These are phyloP conservation scores for Eupsilia transversa DNA, from an alignment of 2,888 invertebrate species.

Conservation along the genomic window DNA sequence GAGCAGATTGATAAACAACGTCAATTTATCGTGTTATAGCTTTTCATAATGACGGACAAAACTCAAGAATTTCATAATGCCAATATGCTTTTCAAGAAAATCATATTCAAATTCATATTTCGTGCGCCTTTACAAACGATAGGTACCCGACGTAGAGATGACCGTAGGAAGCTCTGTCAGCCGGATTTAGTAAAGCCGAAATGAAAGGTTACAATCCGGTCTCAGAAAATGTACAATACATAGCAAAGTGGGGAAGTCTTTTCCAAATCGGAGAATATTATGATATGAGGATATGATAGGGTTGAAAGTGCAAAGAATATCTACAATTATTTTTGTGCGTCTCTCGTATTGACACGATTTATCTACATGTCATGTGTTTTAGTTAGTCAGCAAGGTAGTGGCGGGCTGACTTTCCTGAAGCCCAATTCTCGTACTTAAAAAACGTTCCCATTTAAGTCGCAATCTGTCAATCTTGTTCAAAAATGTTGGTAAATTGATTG, in stretches of 20 bases:
- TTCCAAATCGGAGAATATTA: conserved; percentile 5
- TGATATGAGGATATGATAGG: not conserved
- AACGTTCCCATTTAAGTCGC: no score
- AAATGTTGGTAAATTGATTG: no score
- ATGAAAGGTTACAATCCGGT: conserved; percentile 50
- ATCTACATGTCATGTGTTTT: not conserved
- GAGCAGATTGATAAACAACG: not conserved
- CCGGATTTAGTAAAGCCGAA: conserved; percentile 56
- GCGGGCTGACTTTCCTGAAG: no score
- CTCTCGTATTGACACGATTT: not conserved
- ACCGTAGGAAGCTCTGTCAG: conserved; percentile 21
- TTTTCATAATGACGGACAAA: not conserved
- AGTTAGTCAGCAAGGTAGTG: no score
- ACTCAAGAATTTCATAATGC: not conserved
- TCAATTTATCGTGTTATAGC: not conserved
- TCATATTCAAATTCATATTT: not conserved
- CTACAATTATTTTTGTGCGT: not conserved
- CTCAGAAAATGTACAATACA: conserved; percentile 40
- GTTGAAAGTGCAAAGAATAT: not conserved
- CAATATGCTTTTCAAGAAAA: not conserved
- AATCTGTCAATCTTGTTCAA: no score
- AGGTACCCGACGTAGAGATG: conserved; percentile 16
- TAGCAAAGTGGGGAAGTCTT: conserved; percentile 20
- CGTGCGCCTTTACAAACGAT: not conserved
- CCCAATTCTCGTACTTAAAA: no score